A percentile compares a stretch with the other conserved stretches of the same genome.
phyloP scores from a whole-genome alignment of 2,797 vertebrate genomes.

The Triplophysa bombifrons region DNA sequence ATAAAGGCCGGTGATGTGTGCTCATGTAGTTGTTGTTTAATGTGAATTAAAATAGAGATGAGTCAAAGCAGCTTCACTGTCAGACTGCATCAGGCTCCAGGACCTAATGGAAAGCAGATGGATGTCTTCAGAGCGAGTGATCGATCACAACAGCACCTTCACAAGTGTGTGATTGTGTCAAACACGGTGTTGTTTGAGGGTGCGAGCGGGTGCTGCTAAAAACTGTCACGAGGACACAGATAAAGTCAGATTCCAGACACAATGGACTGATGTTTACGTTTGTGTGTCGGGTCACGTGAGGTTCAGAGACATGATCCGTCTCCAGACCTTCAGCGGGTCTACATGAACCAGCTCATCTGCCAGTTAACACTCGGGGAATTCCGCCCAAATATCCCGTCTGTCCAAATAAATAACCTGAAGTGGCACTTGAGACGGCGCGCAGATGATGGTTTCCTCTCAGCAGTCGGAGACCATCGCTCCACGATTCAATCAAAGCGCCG shows the following conservation, averaged over 20 bases:
- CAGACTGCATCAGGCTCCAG: not conserved
- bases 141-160: constrained; percentile 79
- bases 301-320: constrained; percentile 65
- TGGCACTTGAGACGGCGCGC: constrained; percentile 68
- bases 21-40: too few species aligned
- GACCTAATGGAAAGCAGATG: constrained; percentile 90
- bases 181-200: constrained; percentile 86
- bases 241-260: constrained; percentile 76
- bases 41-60: not conserved
- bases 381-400: constrained; percentile 35
- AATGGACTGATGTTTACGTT: constrained; percentile 52
- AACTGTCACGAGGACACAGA: constrained; percentile 74
- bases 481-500: constrained; percentile 60
- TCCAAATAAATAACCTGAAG: constrained; percentile 77
- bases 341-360: constrained; percentile 55
- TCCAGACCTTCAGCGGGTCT: constrained; percentile 64
- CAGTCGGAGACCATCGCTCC: too few species aligned
- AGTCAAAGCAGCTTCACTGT: not conserved
- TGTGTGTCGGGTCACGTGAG: constrained; percentile 40
- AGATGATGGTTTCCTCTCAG: constrained; percentile 69
- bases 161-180: constrained; percentile 68
- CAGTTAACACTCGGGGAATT: constrained; percentile 58
- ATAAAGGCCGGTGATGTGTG: too few species aligned
- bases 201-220: constrained; percentile 73
- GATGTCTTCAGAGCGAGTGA: constrained; percentile 84